phyloP scores from a whole-genome alignment of 2,113 vertebrate genomes.

The Aspiorhynchus laticeps region DNA sequence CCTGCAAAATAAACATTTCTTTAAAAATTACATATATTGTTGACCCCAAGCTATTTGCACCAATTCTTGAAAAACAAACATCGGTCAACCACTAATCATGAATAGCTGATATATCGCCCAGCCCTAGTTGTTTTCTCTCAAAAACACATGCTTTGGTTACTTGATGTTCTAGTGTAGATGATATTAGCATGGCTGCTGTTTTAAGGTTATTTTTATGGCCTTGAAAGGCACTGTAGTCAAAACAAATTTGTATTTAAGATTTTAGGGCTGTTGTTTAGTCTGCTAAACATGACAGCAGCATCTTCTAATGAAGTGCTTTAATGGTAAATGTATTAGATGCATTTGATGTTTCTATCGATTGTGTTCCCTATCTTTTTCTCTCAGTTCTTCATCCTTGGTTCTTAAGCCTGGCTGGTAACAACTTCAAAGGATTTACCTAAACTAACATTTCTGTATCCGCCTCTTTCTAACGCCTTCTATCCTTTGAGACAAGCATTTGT shows the following conservation, averaged over 20 bases:
- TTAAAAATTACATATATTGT: neutral
- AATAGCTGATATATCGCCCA: neutral
- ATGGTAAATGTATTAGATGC: neutral
- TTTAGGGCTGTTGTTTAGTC: neutral
- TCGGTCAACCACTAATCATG: neutral
- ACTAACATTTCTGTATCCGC: conserved; percentile 32
- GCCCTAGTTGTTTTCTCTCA: neutral
- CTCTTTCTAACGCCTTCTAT: conserved; percentile 42
- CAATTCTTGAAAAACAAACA: neutral
- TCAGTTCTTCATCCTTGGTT: conserved; percentile 67
- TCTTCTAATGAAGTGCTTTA: neutral
- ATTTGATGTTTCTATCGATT: conserved; percentile 43
- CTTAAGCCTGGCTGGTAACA: conserved; percentile 65
- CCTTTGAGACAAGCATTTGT: conserved; percentile 28
- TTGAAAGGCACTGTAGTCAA: neutral
- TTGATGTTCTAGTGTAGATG: conserved; percentile 2
- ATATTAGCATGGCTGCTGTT: neutral
- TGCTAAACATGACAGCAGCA: neutral
- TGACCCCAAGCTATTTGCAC: neutral
- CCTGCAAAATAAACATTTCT: neutral
- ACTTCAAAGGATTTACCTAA: conserved; percentile 45
- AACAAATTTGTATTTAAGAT: neutral
- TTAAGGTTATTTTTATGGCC: neutral
- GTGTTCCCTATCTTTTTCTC: conserved; percentile 49
- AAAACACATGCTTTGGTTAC: neutral